These are phyloP conservation scores for Apogon hyalosoma DNA, from an alignment of 2,797 vertebrate genomes.

Conservation along the genomic window DNA sequence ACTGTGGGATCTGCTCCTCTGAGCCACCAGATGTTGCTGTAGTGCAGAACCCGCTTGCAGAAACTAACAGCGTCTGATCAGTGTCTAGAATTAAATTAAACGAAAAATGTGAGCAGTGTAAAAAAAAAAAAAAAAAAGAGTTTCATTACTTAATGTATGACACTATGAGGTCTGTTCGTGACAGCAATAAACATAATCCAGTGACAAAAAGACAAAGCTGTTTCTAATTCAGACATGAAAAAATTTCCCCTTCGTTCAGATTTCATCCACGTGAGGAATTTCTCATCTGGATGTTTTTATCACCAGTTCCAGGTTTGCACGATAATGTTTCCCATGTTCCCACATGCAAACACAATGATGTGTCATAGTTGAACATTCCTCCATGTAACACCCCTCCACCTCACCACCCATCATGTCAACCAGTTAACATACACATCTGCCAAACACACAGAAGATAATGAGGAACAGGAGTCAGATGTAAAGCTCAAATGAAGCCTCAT, in stretches of 20 bases:
- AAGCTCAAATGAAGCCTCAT: too few species aligned
- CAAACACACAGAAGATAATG: neutral
- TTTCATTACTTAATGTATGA: neutral
- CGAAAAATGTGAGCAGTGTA: neutral
- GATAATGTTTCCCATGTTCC: conserved; percentile 35
- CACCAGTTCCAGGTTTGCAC: conserved; percentile 38
- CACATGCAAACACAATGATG: conserved; percentile 22
- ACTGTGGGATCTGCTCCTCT: conserved; percentile 21
- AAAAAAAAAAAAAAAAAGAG: conserved; percentile 5
- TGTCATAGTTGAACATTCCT: conserved; percentile 30
- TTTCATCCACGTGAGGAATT: conserved; percentile 61
- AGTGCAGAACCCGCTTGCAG: conserved; percentile 31
- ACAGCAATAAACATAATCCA: neutral
- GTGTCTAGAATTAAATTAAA: neutral
- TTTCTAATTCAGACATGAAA: conserved; percentile 1
- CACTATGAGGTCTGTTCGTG: neutral
- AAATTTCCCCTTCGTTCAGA: neutral
- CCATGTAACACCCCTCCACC: conserved; percentile 14
- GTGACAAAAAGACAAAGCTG: conserved; percentile 3
- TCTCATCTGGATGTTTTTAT: conserved; percentile 48
- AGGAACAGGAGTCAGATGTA: neutral
- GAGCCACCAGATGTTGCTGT: conserved; percentile 73
- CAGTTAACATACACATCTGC: conserved; percentile 11
- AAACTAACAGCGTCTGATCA: conserved; percentile 9
- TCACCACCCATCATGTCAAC: conserved; percentile 1